Conservation (phyloP, 2,113 vertebrate species). For the Piliocolobus tephrosceles region DNA sequence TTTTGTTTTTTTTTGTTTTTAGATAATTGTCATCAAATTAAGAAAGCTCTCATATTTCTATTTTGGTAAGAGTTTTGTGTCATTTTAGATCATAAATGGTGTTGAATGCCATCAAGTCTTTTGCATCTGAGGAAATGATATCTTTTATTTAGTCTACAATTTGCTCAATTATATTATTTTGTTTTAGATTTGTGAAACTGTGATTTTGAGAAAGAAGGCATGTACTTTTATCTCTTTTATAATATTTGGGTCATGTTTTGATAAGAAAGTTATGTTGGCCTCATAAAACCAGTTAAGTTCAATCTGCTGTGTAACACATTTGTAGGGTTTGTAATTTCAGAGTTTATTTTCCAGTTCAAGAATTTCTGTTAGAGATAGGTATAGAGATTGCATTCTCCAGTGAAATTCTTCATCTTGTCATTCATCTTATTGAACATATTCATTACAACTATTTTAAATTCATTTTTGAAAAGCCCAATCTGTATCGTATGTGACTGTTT, state of each 20-base stretch:
- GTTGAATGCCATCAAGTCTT: not conserved
- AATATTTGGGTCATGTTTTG: not conserved
- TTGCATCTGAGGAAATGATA: not conserved
- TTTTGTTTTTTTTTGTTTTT: not conserved
- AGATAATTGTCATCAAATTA: not conserved
- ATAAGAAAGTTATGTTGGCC: not conserved
- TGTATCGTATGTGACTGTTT: not conserved
- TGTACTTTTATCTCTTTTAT: not conserved
- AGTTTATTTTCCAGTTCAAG: not conserved
- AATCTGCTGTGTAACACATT: not conserved
- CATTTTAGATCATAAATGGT: not conserved
- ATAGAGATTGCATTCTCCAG: not conserved
- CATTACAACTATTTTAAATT: constrained; percentile 1
- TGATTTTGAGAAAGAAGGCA: constrained; percentile 13
- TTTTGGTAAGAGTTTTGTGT: not conserved
- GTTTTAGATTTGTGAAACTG: not conserved
- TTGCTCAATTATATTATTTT: not conserved
- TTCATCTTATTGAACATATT: constrained; percentile 18
- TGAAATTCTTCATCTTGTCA: not conserved
- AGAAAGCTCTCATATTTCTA: not conserved
- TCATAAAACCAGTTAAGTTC: not conserved
- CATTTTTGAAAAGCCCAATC: not conserved
- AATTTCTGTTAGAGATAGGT: not conserved
- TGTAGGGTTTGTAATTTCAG: not conserved
- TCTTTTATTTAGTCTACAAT: not conserved